Conservation (phyloP, 1,140 invertebrate species). For the Meteorus sp. region DNA sequence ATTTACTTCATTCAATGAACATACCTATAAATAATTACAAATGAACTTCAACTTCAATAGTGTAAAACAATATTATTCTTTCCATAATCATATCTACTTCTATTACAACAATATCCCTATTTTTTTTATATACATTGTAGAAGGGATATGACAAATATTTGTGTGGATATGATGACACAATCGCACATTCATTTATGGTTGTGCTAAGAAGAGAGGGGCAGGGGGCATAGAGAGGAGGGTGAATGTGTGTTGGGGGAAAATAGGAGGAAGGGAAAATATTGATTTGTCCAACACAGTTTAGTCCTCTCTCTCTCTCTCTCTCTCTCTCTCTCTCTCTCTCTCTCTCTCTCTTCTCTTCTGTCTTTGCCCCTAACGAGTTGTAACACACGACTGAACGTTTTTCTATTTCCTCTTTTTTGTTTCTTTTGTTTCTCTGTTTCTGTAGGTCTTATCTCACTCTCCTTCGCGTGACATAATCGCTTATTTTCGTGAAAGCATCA, state of each 20-base stretch:
- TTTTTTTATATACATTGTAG: neutral
- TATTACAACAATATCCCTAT: too few relatives aligned
- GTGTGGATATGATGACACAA: too few relatives aligned
- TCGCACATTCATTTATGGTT: too few relatives aligned
- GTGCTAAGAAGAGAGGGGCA: neutral
- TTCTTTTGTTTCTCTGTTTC: neutral
- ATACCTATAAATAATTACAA: too few relatives aligned
- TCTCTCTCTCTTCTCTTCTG: constrained; percentile 8
- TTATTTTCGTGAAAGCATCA: neutral
- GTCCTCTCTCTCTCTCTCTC: neutral
- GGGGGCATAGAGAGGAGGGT: neutral
- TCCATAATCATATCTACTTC: too few relatives aligned
- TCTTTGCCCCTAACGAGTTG: constrained; percentile 18
- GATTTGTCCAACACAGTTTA: constrained; percentile 22
- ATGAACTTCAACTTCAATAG: too few relatives aligned
- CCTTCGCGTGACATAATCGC: constrained; percentile 8
- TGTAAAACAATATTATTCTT: too few relatives aligned
- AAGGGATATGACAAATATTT: too few relatives aligned
- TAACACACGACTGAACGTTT: constrained; percentile 1
- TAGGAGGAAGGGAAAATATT: constrained; percentile 21
- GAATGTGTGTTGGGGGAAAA: constrained; percentile 20
- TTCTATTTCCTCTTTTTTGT: neutral
- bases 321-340: neutral
- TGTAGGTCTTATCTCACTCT: too few relatives aligned
- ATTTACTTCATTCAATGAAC: too few relatives aligned